Percentiles rank a stretch among this genome's conserved stretches.
phyloP scores from a whole-genome alignment of 1,140 invertebrate species.

The Centruroides vittatus region DNA sequence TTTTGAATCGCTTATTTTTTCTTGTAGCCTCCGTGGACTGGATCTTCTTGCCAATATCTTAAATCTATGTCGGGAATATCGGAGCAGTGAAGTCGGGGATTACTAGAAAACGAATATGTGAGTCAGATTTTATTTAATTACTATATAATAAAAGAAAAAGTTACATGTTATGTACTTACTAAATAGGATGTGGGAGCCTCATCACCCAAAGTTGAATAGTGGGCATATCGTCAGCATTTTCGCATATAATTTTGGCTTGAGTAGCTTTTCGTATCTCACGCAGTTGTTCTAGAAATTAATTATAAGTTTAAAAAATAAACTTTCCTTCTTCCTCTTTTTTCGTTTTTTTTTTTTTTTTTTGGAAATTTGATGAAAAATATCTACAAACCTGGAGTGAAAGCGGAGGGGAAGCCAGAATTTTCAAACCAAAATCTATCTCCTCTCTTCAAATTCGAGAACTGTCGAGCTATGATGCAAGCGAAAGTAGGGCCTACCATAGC shows the following conservation, averaged over 20 bases:
- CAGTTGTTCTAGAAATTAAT: slow-evolving; percentile 22
- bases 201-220: slow-evolving; percentile 28
- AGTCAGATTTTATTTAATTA: not conserved
- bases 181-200: slow-evolving; percentile 19
- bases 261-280: slow-evolving; percentile 23
- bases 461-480: slow-evolving; percentile 39
- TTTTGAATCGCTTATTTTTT: no score
- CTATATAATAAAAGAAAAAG: no score
- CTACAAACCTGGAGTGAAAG: slow-evolving; percentile 16
- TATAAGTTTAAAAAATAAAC: no score
- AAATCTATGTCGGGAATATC: slow-evolving; percentile 16
- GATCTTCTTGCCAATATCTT: slow-evolving; percentile 18
- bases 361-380: not conserved
- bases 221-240: slow-evolving; percentile 26
- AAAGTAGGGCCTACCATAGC: slow-evolving; percentile 81
- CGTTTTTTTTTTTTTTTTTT: no score
- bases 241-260: slow-evolving; percentile 25
- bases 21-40: slow-evolving; percentile 7
- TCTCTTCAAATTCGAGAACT: slow-evolving; percentile 43
- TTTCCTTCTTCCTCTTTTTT: no score
- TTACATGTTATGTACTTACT: slow-evolving; percentile 11
- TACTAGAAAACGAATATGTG: slow-evolving; percentile 6
- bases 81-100: slow-evolving; percentile 17
- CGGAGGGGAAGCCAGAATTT: slow-evolving; percentile 11
- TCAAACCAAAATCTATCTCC: slow-evolving; percentile 44